phyloP scores from a whole-genome alignment of 2,113 vertebrate genomes.

The Scatophagus argus region DNA sequence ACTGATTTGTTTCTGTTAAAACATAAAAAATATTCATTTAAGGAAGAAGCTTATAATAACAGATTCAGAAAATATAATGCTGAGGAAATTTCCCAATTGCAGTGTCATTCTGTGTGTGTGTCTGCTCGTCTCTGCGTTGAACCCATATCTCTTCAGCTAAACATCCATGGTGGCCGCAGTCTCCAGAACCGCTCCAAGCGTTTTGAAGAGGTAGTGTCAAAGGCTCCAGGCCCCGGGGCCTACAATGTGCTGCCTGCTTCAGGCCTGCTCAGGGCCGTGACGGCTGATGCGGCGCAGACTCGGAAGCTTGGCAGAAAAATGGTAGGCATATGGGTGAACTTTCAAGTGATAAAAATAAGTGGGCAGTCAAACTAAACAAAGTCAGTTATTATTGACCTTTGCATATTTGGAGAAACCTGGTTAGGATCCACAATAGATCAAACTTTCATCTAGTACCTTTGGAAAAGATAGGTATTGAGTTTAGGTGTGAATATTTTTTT shows the following conservation, averaged over 20 bases:
- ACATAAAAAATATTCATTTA: not conserved
- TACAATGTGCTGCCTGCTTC: conserved; percentile 68
- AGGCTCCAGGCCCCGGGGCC: conserved; percentile 84
- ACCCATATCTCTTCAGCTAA: conserved; percentile 56
- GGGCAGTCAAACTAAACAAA: not conserved
- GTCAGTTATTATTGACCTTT: not conserved
- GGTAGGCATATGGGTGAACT: conserved; percentile 52
- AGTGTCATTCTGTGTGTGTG: not conserved
- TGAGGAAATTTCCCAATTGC: not conserved
- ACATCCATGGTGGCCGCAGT: conserved; percentile 81
- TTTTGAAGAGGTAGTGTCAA: conserved; percentile 79
- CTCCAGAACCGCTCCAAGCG: conserved; percentile 84
- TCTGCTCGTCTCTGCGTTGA: conserved; percentile 7
- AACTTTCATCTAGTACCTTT: not conserved
- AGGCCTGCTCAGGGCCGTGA: not conserved
- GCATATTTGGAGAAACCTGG: not conserved
- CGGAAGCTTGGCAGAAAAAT: conserved; percentile 33
- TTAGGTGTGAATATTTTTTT: not conserved
- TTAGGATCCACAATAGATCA: not conserved
- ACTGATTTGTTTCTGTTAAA: not conserved
- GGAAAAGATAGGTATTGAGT: not conserved
- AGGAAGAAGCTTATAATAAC: not conserved
- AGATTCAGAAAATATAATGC: not conserved
- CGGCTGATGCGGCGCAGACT: conserved; percentile 19
- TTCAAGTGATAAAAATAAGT: conserved; percentile 5